These are phyloP conservation scores for Hycleus phaleratus DNA, from an alignment of 1,140 invertebrate genomes.

Conservation along the genomic window DNA sequence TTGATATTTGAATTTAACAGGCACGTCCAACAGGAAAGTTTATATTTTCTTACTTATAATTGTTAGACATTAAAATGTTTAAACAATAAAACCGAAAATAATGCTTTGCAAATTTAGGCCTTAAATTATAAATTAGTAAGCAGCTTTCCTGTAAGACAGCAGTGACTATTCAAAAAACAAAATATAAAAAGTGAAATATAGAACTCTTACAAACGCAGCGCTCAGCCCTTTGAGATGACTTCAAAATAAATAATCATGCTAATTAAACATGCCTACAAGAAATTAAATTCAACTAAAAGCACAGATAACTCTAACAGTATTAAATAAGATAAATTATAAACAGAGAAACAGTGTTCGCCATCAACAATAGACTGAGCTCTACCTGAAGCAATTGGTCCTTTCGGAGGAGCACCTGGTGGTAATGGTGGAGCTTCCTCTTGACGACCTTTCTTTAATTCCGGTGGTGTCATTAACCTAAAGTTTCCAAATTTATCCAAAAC, in stretches of 20 bases:
- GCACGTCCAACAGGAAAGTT: too few relatives aligned
- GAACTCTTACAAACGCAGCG: slow-evolving; percentile 2
- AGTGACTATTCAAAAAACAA: neutral
- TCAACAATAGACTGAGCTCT: slow-evolving; percentile 15
- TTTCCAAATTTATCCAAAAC: slow-evolving; percentile 62
- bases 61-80: too few relatives aligned
- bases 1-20: too few relatives aligned
- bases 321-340: slow-evolving; percentile 1
- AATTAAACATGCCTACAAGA: neutral
- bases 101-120: too few relatives aligned
- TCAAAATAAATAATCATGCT: neutral
- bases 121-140: too few relatives aligned
- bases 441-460: slow-evolving; percentile 42
- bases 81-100: too few relatives aligned
- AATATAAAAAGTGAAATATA: neutral
- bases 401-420: slow-evolving; percentile 30
- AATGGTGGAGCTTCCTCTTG: slow-evolving; percentile 23
- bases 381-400: slow-evolving; percentile 33
- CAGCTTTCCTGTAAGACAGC: too few relatives aligned
- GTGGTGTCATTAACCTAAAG: slow-evolving; percentile 47
- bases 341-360: neutral
- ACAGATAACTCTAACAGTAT: slow-evolving; percentile 1
- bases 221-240: slow-evolving; percentile 8
- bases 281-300: neutral
- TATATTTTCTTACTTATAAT: too few relatives aligned